Evolutionary conservation across 1,140 invertebrate genomes (phyloP), one percentile per base, ranked within the genome.

Genomic region (Penaeus japonicus): DNA sequence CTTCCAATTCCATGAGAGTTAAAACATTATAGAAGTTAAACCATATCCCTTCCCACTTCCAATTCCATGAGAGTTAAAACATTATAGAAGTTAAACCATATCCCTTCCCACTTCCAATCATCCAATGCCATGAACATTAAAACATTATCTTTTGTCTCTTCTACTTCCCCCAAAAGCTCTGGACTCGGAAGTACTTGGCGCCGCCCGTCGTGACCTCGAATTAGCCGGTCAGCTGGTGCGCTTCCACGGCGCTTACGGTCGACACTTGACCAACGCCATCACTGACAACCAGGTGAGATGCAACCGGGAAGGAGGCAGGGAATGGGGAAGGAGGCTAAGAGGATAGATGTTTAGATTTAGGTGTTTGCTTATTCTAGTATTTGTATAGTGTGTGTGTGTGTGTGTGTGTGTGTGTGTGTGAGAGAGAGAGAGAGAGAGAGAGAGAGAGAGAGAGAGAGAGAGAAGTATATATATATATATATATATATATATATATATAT

Each of bases 171-270:
- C 7, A n/a, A 10, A 87, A 93, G 93, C 92, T 2, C 53, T 93
- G 39, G 92, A 93, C 22, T 89, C 91, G 59, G 91, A 90, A 27
- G 89, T 92, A 18, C 83, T 93, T 47, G 89, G 92, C 1, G 90
- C 91, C 24, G 91, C 93, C 5, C 91, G 91, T 35, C 85, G 91
- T 20, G 92, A 93, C 84, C 86, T 90, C 4, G 92, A 92, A 53
- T 91, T 92, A 22, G 92, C 93, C 0, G 90, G 92, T 27, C 91
- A 92, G 81, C 90, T 93, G 53, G 91, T 93, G 17, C 84, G 92
- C 18, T 93, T 92, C 73, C 93, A 94, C 78, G 92, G 91, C 2
- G 91, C 92, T 0, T 91, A 92, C 47, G 92, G 93, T 20, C 88
- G 92, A 77, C 87, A 92, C 35, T 90, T 90, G 35, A 92, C 91